Percentiles rank a stretch among this genome's conserved stretches.
phyloP scores from a whole-genome alignment of 2,888 invertebrate species.

The Geotrupes spiniger region DNA sequence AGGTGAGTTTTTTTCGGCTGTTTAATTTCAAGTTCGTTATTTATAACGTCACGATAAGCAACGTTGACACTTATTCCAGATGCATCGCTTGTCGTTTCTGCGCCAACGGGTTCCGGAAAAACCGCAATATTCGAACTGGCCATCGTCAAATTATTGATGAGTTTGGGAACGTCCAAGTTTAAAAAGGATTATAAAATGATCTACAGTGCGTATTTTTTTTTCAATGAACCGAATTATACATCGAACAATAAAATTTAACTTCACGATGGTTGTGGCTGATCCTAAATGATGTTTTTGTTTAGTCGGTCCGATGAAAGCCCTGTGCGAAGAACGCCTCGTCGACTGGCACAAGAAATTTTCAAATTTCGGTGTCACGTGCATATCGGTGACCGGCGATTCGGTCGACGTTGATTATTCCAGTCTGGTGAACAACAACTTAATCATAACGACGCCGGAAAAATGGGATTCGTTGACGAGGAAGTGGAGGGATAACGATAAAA shows the following conservation, averaged over 20 bases:
- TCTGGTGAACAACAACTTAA: slow-evolving; percentile 54
- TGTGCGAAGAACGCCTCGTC: slow-evolving; percentile 67
- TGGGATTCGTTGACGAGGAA: slow-evolving; percentile 78
- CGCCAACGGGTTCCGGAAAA: slow-evolving; percentile 83
- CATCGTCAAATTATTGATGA: slow-evolving; percentile 63
- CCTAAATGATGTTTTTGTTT: slow-evolving; percentile 21
- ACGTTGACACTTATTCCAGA: slow-evolving; percentile 57
- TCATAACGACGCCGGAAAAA: slow-evolving; percentile 82
- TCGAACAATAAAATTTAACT: no score
- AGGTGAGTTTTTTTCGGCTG: slow-evolving; percentile 56
- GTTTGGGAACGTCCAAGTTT: slow-evolving; percentile 49
- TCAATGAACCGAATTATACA: no score
- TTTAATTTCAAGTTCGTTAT: no score
- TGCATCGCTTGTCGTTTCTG: slow-evolving; percentile 69
- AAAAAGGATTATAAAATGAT: slow-evolving; percentile 63
- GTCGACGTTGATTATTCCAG: slow-evolving; percentile 58
- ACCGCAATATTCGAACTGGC: slow-evolving; percentile 81
- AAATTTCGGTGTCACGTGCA: slow-evolving; percentile 59
- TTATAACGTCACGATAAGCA: no score
- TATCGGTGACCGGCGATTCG: slow-evolving; percentile 77
- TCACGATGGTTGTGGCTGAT: no score
- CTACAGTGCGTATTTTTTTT: slow-evolving; percentile 60
- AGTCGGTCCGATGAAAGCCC: slow-evolving; percentile 80
- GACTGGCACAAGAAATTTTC: slow-evolving; percentile 75
- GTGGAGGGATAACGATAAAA: slow-evolving; percentile 65